Evolutionary conservation across 2,797 vertebrate genomes (phyloP), one percentile per base, ranked within the genome.

Genomic region (Cryptoprocta ferox): DNA sequence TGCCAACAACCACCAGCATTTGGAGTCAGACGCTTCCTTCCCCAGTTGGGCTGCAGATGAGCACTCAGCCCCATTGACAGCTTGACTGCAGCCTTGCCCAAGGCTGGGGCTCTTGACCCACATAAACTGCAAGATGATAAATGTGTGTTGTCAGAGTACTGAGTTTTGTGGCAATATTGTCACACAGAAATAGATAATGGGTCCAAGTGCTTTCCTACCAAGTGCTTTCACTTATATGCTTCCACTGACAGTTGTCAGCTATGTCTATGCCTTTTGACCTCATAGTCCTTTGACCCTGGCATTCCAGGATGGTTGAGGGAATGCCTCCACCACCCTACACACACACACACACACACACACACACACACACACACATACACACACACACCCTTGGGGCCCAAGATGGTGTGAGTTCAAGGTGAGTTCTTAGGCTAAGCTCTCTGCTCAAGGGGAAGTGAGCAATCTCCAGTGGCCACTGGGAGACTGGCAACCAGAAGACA

Each of bases 301-400:
- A 6, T 11, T 48, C 39, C 42, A 65, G 35, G 18, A 9, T 35
- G 30, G 35, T 35, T 7, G 1, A 83, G 8, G 30, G 30, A 19
- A 26, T 56, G 42, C 1, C 5, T 26, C 28, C 26, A 59, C 30
- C 32, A 30, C 35, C 10, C 6, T 50, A 6, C 56, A 42, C 21
- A 30, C 12, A 35, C 21, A 18, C 0, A 0, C 30, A n/a, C 15
- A 16, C 0, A 50, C 50, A 50, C 50, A 50, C 50, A 42, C 19
- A 30, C 12, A 30, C 21, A 53, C 53, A 53, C 53, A 53, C 18
- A 56, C 53, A 56, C 53, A 56, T 18, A 56, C 53, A 56, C 56
- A 42, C 21, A 24, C 12, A 30, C 15, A 13, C 0, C 0, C 32
- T 35, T 5, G 21, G 48, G 35, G 5, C 6, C 21, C 2, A 1